Evolutionary conservation across 2,888 invertebrate species (phyloP), one percentile per base, ranked within the genome.

Genomic region (Dilophus febrilis): DNA sequence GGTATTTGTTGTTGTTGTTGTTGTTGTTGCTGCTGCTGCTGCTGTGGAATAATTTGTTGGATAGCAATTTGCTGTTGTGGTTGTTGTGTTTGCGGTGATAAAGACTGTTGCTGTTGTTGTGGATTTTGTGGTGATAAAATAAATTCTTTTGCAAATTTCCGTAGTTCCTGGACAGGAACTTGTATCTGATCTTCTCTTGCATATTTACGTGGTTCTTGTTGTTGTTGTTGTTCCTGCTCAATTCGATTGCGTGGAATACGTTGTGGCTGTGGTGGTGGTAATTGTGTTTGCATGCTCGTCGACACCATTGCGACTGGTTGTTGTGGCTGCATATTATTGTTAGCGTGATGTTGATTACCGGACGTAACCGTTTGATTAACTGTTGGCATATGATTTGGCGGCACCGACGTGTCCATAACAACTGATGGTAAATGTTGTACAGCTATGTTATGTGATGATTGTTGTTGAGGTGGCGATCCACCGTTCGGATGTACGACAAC

Each of bases 131-230:
- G 57, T 3, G 68, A 64, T 54, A 87, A 55, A 61, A 84, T 81
- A 61, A 86, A 87, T 48, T 86, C 84, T 50, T 77, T 70, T 1
- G 78, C 72, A 58, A 88, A 88, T 54, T 81, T 79, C 47, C 83
- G 74, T 40, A 87, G 58, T 43, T 85, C 83, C 44, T 61, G 60
- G 41, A 59, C 43, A 22, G 22, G 22, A 22, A 22, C 22, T 22
- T 22, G 22, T 4, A 22, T 8, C 8, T 22, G 22, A 22, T 22
- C 22, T 22, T 22, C 22, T 8, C 22, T 22, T 6, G 22, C 8
- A 22, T 22, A 22, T 22, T 22, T 22, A 6, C 22, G 4, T 6
- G 8, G 4, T n/a, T n/a, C n/a, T n/a, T n/a, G n/a, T n/a, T n/a
- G n/a, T n/a, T n/a, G n/a, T n/a, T n/a, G n/a, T n/a, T n/a, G n/a